phyloP scores from a whole-genome alignment of 2,113 vertebrate species.

The Phaetusa simplex region DNA sequence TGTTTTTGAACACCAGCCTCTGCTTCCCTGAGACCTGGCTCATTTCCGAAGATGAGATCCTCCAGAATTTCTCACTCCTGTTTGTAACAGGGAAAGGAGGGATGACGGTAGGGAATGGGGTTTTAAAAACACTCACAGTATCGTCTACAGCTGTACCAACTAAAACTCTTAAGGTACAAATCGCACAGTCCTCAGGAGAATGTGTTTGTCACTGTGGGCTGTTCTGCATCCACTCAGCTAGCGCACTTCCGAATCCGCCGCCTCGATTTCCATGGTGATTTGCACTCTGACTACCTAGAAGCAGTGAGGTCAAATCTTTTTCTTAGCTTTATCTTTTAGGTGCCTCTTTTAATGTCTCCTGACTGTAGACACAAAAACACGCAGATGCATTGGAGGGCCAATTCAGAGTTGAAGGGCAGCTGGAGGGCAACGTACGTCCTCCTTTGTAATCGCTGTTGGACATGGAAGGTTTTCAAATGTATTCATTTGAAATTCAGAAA shows the following conservation, averaged over 20 bases:
- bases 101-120: background rate
- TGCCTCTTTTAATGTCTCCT: background rate
- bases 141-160: slow-evolving; percentile 4
- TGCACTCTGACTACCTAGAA: background rate
- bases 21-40: background rate
- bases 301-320: background rate
- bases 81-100: background rate
- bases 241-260: background rate
- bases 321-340: background rate
- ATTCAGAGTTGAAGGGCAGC: background rate
- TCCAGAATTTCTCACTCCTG: background rate
- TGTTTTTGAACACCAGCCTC: background rate
- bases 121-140: background rate
- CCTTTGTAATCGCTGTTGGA: background rate
- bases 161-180: background rate
- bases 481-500: background rate
- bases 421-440: background rate
- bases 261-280: background rate
- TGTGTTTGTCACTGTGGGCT: slow-evolving; percentile 25
- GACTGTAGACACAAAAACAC: background rate
- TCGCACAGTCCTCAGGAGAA: background rate
- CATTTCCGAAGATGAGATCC: background rate
- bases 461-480: background rate
- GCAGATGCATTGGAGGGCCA: background rate
- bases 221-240: background rate